Conservation (phyloP, 2,797 vertebrate genomes). For the Helicolenus hilgendorfi region DNA sequence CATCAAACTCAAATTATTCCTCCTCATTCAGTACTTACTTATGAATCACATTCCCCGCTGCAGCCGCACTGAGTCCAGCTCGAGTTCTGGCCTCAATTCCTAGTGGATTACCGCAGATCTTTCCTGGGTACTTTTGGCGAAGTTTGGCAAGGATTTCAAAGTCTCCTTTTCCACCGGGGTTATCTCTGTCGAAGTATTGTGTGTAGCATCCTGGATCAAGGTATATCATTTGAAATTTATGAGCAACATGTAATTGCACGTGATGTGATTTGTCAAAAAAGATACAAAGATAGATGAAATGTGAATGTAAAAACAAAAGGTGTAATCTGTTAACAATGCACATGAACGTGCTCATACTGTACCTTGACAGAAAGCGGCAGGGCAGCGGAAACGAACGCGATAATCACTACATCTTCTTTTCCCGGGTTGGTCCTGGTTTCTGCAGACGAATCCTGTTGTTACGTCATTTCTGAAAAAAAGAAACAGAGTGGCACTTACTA, state of each 20-base stretch:
- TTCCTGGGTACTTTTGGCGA: constrained; percentile 7
- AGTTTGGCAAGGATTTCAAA: constrained; percentile 38
- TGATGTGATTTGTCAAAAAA: too few relatives aligned
- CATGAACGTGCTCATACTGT: too few relatives aligned
- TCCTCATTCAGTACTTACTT: constrained; percentile 25
- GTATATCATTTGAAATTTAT: too few relatives aligned
- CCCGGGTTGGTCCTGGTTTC: neutral
- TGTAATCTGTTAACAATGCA: too few relatives aligned
- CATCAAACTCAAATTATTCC: neutral
- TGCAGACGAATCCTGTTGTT: neutral
- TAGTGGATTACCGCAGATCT: constrained; percentile 44
- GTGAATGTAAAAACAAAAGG: too few relatives aligned
- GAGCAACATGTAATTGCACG: too few relatives aligned
- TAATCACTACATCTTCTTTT: neutral
- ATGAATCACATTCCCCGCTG: constrained; percentile 42
- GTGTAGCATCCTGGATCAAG: constrained; percentile 31
- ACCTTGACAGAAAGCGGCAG: too few relatives aligned
- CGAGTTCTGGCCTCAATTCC: constrained; percentile 53
- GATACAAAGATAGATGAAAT: too few relatives aligned
- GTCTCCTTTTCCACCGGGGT: constrained; percentile 59
- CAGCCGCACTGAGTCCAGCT: constrained; percentile 9
- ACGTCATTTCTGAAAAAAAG: neutral
- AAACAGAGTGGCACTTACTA: neutral
- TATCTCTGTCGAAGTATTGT: constrained; percentile 58
- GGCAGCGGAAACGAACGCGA: too few relatives aligned